Conservation (phyloP, 2,888 invertebrate species). For the Busseola fusca region DNA sequence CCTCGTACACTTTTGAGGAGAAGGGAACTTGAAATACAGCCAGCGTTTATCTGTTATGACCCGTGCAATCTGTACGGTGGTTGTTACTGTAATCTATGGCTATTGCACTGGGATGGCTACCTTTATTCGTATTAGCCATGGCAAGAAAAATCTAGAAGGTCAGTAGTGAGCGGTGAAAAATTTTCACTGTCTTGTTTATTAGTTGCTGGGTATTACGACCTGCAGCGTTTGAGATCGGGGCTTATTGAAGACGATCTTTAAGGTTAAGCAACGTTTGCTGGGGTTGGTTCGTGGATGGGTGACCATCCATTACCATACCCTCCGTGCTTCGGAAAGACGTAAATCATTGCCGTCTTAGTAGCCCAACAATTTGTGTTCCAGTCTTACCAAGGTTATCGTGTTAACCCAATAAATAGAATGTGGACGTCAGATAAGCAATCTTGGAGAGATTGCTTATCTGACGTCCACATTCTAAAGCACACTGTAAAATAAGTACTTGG, state of each 20-base stretch:
- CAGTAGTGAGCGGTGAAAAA: background rate
- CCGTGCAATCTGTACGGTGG: conserved; percentile 78
- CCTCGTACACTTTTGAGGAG: conserved; percentile 63
- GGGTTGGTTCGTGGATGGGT: background rate
- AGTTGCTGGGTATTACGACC: no score
- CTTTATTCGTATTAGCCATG: conserved; percentile 52
- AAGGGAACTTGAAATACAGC: conserved; percentile 77
- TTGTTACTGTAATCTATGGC: conserved; percentile 75
- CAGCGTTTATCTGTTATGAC: conserved; percentile 84
- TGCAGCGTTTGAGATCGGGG: background rate
- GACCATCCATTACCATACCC: background rate
- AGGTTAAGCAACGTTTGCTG: background rate
- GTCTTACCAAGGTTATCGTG: no score
- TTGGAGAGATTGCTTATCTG: no score
- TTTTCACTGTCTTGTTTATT: background rate
- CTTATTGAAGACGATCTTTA: no score
- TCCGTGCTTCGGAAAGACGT: background rate
- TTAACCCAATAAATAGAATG: background rate
- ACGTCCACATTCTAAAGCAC: no score
- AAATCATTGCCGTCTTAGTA: background rate
- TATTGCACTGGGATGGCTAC: conserved; percentile 66
- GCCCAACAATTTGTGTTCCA: background rate
- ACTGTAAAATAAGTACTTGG: background rate
- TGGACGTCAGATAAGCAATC: background rate
- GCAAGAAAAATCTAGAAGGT: conserved; percentile 31